phyloP scores from a whole-genome alignment of 2,888 invertebrate genomes.

The Subacronicta megacephala region DNA sequence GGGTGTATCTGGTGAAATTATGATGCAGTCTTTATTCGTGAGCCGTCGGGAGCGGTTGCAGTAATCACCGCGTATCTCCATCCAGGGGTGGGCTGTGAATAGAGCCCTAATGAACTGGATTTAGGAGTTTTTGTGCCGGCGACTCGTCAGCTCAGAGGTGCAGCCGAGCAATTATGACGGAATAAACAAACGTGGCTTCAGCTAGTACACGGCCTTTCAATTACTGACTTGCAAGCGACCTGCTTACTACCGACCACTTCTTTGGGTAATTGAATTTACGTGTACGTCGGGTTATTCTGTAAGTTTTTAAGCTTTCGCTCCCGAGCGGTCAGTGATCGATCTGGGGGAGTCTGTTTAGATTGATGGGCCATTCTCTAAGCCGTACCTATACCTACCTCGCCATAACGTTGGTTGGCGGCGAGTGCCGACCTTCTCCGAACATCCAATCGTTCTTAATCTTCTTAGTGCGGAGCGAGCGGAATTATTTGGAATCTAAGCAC shows the following conservation, averaged over 20 bases:
- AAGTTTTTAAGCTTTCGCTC: conserved; percentile 56
- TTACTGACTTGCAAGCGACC: conserved; percentile 65
- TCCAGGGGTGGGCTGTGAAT: conserved; percentile 89
- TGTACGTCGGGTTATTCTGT: conserved; percentile 55
- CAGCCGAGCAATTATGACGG: conserved; percentile 87
- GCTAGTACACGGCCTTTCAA: conserved; percentile 75
- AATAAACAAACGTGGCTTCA: conserved; percentile 83
- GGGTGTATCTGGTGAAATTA: conserved; percentile 89
- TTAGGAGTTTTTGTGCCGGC: conserved; percentile 89
- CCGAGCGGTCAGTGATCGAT: conserved; percentile 75
- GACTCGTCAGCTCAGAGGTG: conserved; percentile 87
- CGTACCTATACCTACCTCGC: conserved; percentile 61
- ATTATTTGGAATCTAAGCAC: conserved; percentile 85
- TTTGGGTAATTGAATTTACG: conserved; percentile 69
- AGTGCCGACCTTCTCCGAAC: conserved; percentile 80
- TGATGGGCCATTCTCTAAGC: conserved; percentile 80
- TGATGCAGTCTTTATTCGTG: conserved; percentile 90
- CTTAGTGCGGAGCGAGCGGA: conserved; percentile 82
- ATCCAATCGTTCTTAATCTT: conserved; percentile 89
- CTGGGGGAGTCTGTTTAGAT: conserved; percentile 69
- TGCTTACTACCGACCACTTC: conserved; percentile 64
- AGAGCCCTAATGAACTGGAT: conserved; percentile 90
- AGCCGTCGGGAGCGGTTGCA: conserved; percentile 90
- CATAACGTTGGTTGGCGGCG: conserved; percentile 72
- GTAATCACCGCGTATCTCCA: conserved; percentile 90